Evolutionary conservation across 2,797 vertebrate genomes (phyloP), one percentile per base, ranked within the genome.

Genomic region (Gambusia yucatana): DNA sequence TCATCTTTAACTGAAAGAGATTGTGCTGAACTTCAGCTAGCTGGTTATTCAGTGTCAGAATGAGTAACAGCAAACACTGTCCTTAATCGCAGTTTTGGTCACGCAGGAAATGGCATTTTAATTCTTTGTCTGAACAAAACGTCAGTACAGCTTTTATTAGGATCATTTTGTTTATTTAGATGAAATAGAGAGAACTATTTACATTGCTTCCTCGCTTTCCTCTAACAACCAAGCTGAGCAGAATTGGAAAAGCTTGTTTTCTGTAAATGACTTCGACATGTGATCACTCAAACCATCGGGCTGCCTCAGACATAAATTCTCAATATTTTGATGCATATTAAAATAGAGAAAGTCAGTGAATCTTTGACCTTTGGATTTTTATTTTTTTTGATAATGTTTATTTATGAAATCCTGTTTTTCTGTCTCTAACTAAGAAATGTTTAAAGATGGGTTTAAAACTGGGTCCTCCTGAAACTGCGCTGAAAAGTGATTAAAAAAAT

Each of bases 81-180:
- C 48, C 84, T 77, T 50, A 79, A 87, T 86, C 77, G 81, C 65
- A 84, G 82, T 30, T 75, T 82, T 63, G 71, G 59, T 74, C 55
- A 57, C 39, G 52, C 80, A 71, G 82, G 84, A 89, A 90, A 87
- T 81, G 75, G 30, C 72, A 43, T 20, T 89, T 84, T 80, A 82
- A 86, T 73, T 77, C 70, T 84, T 82, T 73, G 81, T 85, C 83
- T 91, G 77, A 72, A 77, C 78, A 82, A 75, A 90, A 85, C 85
- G 75, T 89, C 82, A 69, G 57, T 73, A 47, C 70, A 77, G 79
- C 80, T 88, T 87, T 88, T 84, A 77, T 82, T 69, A 83, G 86
- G 76, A 94, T 93, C 69, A 61, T 87, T 91, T 82, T 83, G 82
- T 89, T 90, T 87, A 86, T 93, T 92, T 89, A 85, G 81, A 79